phyloP scores from a whole-genome alignment of 2,113 vertebrate species.

The Synodontis membranacea region DNA sequence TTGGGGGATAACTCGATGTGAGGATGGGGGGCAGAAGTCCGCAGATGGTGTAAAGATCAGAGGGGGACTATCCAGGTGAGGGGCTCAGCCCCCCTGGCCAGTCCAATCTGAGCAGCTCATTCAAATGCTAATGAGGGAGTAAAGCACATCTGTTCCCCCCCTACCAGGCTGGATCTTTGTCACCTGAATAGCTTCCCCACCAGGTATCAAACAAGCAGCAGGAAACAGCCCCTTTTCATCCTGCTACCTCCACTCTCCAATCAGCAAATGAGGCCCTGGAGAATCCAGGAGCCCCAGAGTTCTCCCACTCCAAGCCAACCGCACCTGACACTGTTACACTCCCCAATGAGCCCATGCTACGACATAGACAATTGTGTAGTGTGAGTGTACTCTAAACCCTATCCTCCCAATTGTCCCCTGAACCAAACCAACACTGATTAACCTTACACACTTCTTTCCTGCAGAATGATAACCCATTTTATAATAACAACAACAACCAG shows the following conservation, averaged over 20 bases:
- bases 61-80: conserved; percentile 71
- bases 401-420: background rate
- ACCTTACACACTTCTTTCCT: background rate
- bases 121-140: conserved; percentile 99
- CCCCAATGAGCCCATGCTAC: conserved; percentile 68
- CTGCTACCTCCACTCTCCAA: conserved; percentile 82
- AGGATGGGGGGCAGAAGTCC: conserved; percentile 84
- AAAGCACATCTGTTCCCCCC: conserved; percentile 99
- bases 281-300: conserved; percentile 74
- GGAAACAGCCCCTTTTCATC: conserved; percentile 89
- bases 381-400: background rate
- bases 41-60: conserved; percentile 98
- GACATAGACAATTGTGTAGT: background rate
- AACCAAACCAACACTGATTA: background rate
- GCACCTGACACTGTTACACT: conserved; percentile 71
- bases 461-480: background rate
- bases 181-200: conserved; percentile 98
- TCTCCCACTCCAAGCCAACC: conserved; percentile 59
- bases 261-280: conserved; percentile 85
- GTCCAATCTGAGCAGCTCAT: conserved; percentile 89
- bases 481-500: background rate
- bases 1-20: conserved; percentile 77
- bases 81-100: conserved; percentile 63
- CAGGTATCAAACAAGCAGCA: conserved; percentile 98
- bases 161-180: conserved; percentile 86